Evolutionary conservation across 2,888 invertebrate species (phyloP).

Genomic region (Molorchus minor): DNA sequence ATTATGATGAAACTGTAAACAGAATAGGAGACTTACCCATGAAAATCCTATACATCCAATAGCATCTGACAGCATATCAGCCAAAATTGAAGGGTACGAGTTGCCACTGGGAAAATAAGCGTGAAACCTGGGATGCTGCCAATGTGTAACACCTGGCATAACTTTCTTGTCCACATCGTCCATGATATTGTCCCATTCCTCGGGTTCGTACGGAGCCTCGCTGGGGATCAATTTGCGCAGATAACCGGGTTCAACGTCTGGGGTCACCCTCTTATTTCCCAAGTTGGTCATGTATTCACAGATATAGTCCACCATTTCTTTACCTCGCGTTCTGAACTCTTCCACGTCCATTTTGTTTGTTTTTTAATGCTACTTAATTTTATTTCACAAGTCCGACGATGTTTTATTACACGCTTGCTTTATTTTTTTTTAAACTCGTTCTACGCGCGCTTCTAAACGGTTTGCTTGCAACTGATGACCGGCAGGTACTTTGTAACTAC

Average conservation of each 20-base stretch:
- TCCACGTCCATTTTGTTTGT: slow-evolving; percentile 78
- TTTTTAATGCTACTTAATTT: not conserved
- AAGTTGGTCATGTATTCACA: slow-evolving; percentile 88
- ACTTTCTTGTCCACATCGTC: slow-evolving; percentile 89
- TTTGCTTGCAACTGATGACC: slow-evolving; percentile 18
- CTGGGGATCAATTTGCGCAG: slow-evolving; percentile 79
- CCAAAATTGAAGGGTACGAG: slow-evolving; percentile 95
- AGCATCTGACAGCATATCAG: slow-evolving; percentile 96
- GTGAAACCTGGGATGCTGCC: slow-evolving; percentile 99
- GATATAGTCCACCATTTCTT: slow-evolving; percentile 96
- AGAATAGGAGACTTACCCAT: slow-evolving; percentile 75
- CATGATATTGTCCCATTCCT: slow-evolving; percentile 90
- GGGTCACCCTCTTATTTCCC: slow-evolving; percentile 83
- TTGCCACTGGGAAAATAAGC: slow-evolving; percentile 99
- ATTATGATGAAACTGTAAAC: slow-evolving; percentile 17
- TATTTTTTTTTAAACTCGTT: not conserved
- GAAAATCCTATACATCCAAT: slow-evolving; percentile 99
- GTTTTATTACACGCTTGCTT: not conserved
- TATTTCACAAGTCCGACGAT: not conserved
- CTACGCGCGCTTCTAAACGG: slow-evolving; percentile 1
- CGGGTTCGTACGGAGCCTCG: slow-evolving; percentile 83
- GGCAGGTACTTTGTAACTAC: slow-evolving; percentile 28
- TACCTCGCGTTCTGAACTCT: slow-evolving; percentile 86
- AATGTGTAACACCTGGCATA: slow-evolving; percentile 96
- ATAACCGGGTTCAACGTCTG: slow-evolving; percentile 92